phyloP scores from a whole-genome alignment of 2,888 invertebrate genomes.

The Allolobophora icterica region DNA sequence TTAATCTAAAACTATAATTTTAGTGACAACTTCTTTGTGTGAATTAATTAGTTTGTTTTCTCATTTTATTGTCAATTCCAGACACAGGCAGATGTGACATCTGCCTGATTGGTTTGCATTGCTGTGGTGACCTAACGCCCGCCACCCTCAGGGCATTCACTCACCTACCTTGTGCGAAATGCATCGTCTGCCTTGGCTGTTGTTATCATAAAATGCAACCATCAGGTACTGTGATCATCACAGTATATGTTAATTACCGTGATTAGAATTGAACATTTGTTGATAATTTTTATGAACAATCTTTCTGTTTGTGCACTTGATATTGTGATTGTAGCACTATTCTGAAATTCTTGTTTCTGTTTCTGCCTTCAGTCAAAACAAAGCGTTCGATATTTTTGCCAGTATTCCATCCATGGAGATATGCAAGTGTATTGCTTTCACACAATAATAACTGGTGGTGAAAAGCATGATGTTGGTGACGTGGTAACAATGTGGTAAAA shows the following conservation, averaged over 20 bases:
- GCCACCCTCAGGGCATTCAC: constrained; percentile 55
- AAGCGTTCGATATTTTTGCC: background rate
- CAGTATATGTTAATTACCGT: background rate
- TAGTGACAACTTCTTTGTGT: background rate
- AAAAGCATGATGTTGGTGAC: background rate
- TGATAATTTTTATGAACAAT: no score
- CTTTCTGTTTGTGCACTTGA: no score
- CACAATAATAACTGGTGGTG: background rate
- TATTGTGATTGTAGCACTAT: no score
- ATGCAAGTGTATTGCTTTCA: background rate
- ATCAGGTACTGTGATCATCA: constrained; percentile 26
- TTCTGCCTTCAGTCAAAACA: no score
- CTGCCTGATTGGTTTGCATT: constrained; percentile 62
- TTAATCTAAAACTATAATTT: background rate
- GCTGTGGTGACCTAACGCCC: constrained; percentile 63
- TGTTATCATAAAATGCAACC: constrained; percentile 61
- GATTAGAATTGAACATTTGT: background rate
- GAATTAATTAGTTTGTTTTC: background rate
- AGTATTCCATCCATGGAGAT: no score
- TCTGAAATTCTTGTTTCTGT: no score
- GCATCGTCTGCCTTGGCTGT: constrained; percentile 59
- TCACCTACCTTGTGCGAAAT: constrained; percentile 48
- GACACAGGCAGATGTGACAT: constrained; percentile 30
- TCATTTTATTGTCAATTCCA: background rate
- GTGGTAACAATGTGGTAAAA: background rate